These are phyloP conservation scores for Quadroppia sp. DNA, from an alignment of 2,888 invertebrate species.

Conservation along the genomic window DNA sequence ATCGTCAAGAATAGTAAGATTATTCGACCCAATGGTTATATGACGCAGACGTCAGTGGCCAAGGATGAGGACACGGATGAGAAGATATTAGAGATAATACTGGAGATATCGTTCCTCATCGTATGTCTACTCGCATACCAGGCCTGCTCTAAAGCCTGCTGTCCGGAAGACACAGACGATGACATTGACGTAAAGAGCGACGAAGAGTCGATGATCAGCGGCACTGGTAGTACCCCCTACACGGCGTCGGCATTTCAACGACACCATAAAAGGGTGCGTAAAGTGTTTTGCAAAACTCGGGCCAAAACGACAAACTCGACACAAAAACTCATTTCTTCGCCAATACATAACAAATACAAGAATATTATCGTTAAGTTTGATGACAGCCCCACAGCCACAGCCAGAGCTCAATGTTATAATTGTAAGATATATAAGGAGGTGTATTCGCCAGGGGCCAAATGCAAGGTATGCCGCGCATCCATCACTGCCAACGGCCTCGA, in stretches of 20 bases:
- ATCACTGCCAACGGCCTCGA: background rate
- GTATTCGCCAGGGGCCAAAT: conserved; percentile 34
- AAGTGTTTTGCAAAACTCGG: conserved; percentile 27
- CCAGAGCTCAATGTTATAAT: conserved; percentile 40
- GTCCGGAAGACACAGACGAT: conserved; percentile 8
- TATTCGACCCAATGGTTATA: conserved; percentile 8
- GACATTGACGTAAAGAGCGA: conserved; percentile 24
- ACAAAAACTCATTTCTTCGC: conserved; percentile 18
- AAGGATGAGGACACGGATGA: conserved; percentile 29
- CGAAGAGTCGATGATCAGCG: conserved; percentile 41
- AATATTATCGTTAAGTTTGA: conserved; percentile 34
- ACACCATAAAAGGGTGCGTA: conserved; percentile 8
- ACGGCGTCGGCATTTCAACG: background rate
- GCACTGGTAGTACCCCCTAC: background rate
- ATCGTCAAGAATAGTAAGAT: conserved; percentile 11
- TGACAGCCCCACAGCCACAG: conserved; percentile 24
- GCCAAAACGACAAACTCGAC: conserved; percentile 4
- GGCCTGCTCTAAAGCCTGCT: conserved; percentile 39
- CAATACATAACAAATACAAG: conserved; percentile 24
- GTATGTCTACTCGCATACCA: conserved; percentile 38
- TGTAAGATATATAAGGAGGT: conserved; percentile 42
- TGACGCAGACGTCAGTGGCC: background rate
- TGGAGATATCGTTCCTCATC: conserved; percentile 37
- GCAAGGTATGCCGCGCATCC: conserved; percentile 34
- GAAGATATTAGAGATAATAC: conserved; percentile 39